phyloP scores from a whole-genome alignment of 2,797 vertebrate species.

The Jordanella pulchra region DNA sequence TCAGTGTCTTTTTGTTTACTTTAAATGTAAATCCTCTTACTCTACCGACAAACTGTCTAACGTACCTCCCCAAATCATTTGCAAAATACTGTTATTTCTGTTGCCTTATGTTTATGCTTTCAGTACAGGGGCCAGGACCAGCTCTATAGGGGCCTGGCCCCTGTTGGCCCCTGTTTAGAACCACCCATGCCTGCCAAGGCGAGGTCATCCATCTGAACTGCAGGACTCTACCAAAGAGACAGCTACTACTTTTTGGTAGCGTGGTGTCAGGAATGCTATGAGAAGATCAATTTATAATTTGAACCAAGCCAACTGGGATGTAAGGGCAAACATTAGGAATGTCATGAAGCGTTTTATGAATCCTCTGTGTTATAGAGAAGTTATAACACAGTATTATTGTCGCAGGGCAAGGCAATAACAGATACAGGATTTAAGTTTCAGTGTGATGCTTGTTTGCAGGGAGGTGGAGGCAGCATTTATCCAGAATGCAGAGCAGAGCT shows the following conservation, averaged over 20 bases:
- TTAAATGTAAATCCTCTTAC: too few relatives aligned
- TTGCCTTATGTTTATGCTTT: too few relatives aligned
- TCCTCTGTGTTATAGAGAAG: not conserved
- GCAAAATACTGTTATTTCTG: too few relatives aligned
- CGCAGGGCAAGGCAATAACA: not conserved
- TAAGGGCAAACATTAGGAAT: not conserved
- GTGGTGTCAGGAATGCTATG: not conserved
- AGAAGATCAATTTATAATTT: not conserved
- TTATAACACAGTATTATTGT: not conserved
- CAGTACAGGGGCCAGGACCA: too few relatives aligned
- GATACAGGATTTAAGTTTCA: not conserved
- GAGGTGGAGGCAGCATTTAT: constrained; percentile 70
- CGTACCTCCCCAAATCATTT: too few relatives aligned
- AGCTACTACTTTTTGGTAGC: not conserved
- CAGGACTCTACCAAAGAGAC: not conserved
- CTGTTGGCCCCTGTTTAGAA: too few relatives aligned
- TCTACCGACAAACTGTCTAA: too few relatives aligned
- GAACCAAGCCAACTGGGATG: not conserved
- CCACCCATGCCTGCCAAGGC: too few relatives aligned
- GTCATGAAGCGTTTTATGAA: not conserved
- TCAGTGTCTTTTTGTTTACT: too few relatives aligned
- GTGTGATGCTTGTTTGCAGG: constrained; percentile 61
- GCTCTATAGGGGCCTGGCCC: too few relatives aligned
- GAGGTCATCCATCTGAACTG: not conserved
- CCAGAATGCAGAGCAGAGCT: constrained; percentile 60